Conservation (phyloP, 2,797 vertebrate species). For the Calcarius lapponicus region DNA sequence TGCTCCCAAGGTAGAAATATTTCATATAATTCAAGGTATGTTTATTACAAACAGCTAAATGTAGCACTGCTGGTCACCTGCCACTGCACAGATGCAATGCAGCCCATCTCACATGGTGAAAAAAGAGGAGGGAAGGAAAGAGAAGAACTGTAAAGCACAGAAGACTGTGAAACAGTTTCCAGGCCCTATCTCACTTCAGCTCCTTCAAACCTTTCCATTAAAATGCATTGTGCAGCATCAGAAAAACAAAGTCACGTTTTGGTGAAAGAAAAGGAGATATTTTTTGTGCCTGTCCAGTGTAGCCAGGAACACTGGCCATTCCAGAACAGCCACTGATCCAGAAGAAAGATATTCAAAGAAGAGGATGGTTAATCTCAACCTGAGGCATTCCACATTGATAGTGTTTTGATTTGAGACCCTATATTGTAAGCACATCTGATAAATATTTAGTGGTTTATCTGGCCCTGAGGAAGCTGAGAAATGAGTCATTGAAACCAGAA, state of each 20-base stretch:
- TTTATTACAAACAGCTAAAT: neutral
- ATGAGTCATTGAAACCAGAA: neutral
- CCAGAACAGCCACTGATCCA: neutral
- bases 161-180: neutral
- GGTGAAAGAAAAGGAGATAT: neutral
- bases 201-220: neutral
- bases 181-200: neutral
- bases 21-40: neutral
- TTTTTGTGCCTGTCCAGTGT: neutral
- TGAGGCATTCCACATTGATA: neutral
- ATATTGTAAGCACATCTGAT: neutral
- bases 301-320: neutral
- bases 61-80: neutral
- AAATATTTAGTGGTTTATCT: constrained; percentile 8
- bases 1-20: neutral
- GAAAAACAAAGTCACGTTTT: neutral
- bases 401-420: neutral
- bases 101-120: neutral
- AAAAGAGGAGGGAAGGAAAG: neutral
- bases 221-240: neutral
- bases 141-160: neutral
- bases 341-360: neutral
- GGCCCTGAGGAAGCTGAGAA: constrained; percentile 20
- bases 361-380: neutral
- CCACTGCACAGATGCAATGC: neutral